Conservation (phyloP, 2,888 invertebrate species). For the Nezara viridula region DNA sequence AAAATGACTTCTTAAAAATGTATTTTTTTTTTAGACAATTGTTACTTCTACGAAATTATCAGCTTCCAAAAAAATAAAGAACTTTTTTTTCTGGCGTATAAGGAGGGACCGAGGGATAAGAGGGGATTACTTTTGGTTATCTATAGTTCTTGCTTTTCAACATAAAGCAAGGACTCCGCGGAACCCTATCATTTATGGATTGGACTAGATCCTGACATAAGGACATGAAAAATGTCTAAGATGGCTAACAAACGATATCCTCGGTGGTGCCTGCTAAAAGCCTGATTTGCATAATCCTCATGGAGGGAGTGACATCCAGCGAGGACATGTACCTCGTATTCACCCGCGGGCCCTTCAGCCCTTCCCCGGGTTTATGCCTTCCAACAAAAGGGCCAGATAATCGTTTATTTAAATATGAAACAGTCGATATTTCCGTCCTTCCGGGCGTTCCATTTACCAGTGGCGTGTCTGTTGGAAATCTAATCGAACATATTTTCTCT, state of each 20-base stretch:
- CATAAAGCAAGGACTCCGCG: background rate
- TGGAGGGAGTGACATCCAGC: background rate
- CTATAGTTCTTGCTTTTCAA: background rate
- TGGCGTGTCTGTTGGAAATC: background rate
- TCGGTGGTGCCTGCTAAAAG: constrained; percentile 15
- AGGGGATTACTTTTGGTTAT: background rate
- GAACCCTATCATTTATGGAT: constrained; percentile 25
- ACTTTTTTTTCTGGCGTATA: no score
- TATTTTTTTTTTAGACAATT: no score
- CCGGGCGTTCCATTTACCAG: background rate
- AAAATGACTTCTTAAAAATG: no score
- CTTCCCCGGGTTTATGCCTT: no score
- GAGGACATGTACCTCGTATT: background rate
- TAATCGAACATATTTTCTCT: no score
- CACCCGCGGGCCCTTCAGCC: background rate
- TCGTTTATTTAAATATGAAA: constrained; percentile 39
- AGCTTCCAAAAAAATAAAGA: no score
- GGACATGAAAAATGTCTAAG: constrained; percentile 12
- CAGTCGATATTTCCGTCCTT: background rate
- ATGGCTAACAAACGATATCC: constrained; percentile 22
- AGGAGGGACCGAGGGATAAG: background rate
- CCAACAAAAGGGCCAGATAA: background rate
- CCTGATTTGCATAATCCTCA: constrained; percentile 32
- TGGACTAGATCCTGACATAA: background rate
- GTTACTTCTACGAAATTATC: no score